Conservation (phyloP, 2,113 vertebrate genomes). For the Eleginops maclovinus region DNA sequence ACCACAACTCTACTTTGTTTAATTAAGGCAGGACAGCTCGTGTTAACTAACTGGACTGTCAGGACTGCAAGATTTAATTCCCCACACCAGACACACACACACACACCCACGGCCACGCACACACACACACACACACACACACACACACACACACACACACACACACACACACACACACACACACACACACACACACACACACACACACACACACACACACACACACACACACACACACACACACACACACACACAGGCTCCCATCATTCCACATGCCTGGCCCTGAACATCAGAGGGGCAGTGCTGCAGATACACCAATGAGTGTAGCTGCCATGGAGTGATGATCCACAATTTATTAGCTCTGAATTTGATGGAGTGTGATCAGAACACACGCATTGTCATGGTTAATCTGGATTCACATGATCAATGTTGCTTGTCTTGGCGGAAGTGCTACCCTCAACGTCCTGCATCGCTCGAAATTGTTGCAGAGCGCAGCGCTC, state of each 20-base stretch:
- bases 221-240: slow-evolving; percentile 5
- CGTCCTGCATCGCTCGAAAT: too few relatives aligned
- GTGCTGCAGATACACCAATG: background rate
- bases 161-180: background rate
- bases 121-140: background rate
- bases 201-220: background rate
- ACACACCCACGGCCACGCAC: too few relatives aligned
- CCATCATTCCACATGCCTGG: background rate
- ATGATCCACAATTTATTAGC: background rate
- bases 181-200: background rate
- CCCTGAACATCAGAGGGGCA: background rate
- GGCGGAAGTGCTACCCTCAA: too few relatives aligned
- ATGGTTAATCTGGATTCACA: too few relatives aligned
- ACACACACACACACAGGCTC: background rate
- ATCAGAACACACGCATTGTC: background rate
- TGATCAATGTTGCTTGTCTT: too few relatives aligned
- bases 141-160: background rate
- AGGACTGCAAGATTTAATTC: slow-evolving; percentile 35
- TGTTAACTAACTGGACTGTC: slow-evolving; percentile 34
- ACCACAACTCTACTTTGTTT: slow-evolving; percentile 35
- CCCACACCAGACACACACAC: background rate
- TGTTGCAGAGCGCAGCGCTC: too few relatives aligned
- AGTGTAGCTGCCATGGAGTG: background rate
- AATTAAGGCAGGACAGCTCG: slow-evolving; percentile 35
- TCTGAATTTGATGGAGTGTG: background rate